A percentile compares a stretch with the other conserved stretches of the same genome.
phyloP scores from a whole-genome alignment of 2,888 invertebrate species.

The Vandiemenella viatica region DNA sequence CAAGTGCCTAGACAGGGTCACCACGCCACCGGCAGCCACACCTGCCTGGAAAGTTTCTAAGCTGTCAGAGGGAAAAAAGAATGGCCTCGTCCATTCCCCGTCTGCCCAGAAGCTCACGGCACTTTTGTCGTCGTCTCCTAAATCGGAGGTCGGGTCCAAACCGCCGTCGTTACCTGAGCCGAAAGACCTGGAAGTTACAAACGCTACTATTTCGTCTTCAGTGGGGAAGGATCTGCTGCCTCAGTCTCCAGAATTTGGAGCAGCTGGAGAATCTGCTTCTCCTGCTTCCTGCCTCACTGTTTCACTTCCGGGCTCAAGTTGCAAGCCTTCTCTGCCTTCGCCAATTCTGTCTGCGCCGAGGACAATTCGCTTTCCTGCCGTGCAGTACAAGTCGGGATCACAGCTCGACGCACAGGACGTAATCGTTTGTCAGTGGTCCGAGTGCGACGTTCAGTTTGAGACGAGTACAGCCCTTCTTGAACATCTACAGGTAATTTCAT shows the following conservation, averaged over 20 bases:
- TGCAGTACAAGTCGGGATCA: constrained; percentile 30
- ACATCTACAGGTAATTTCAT: constrained; percentile 60
- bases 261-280: too few relatives aligned
- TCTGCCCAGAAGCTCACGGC: not conserved
- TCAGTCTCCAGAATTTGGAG: not conserved
- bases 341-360: constrained; percentile 69
- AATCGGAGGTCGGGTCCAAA: too few relatives aligned
- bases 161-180: too few relatives aligned
- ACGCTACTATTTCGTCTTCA: not conserved
- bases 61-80: constrained; percentile 6
- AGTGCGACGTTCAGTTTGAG: constrained; percentile 63
- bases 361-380: constrained; percentile 63
- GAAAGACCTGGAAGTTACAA: too few relatives aligned
- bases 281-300: not conserved
- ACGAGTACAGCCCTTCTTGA: constrained; percentile 68
- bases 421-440: constrained; percentile 63
- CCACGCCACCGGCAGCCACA: not conserved
- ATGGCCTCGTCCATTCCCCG: constrained; percentile 4
- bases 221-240: not conserved
- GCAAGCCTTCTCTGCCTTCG: constrained; percentile 28
- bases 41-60: too few relatives aligned
- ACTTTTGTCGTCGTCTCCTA: not conserved
- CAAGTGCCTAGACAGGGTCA: too few relatives aligned
- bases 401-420: constrained; percentile 28
- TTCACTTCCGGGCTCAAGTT: not conserved